Conservation (phyloP, 2,888 invertebrate genomes). For the Spisula subtruncata region DNA sequence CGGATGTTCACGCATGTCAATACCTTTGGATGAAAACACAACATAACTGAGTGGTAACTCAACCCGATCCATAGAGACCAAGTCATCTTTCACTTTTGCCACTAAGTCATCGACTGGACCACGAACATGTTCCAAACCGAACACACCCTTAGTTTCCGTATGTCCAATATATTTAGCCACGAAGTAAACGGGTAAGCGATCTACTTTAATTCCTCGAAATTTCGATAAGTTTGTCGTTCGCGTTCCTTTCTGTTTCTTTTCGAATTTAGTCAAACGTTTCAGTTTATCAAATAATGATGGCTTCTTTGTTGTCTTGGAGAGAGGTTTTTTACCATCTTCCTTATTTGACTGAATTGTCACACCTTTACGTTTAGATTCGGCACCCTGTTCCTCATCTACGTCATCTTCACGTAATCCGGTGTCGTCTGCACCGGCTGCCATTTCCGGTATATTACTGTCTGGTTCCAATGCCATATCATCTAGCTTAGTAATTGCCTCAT, state of each 20-base stretch:
- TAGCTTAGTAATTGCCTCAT: conserved; percentile 70
- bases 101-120: conserved; percentile 86
- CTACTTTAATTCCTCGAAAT: conserved; percentile 82
- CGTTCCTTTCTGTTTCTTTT: conserved; percentile 71
- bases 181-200: conserved; percentile 86
- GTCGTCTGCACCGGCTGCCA: conserved; percentile 55
- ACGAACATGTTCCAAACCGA: conserved; percentile 85
- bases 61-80: conserved; percentile 77
- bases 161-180: conserved; percentile 87
- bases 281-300: conserved; percentile 75
- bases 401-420: conserved; percentile 65
- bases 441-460: conserved; percentile 70
- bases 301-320: conserved; percentile 63
- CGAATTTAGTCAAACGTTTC: conserved; percentile 79
- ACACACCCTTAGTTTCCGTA: conserved; percentile 82
- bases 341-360: conserved; percentile 54
- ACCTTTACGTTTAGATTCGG: conserved; percentile 48
- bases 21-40: conserved; percentile 83
- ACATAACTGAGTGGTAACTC: conserved; percentile 86
- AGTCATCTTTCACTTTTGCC: conserved; percentile 78
- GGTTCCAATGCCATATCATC: conserved; percentile 75
- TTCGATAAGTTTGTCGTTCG: conserved; percentile 72
- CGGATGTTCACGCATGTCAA: conserved; percentile 83
- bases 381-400: conserved; percentile 56
- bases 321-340: conserved; percentile 56